phyloP scores from a whole-genome alignment of 2,888 invertebrate species.

The Diaperis boleti region DNA sequence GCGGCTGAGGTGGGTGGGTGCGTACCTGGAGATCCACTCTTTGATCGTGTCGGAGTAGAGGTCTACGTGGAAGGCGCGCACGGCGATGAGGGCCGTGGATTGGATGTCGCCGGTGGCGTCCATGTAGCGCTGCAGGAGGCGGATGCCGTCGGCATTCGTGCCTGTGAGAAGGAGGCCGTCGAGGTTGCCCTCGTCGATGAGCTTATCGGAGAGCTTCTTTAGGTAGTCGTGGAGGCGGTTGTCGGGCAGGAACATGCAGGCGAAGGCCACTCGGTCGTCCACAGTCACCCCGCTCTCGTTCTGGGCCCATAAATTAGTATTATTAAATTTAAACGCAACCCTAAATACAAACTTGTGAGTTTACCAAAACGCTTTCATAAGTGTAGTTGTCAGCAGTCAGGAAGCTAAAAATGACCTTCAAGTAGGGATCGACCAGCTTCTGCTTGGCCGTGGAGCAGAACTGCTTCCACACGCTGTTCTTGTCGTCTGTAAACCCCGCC shows the following conservation, averaged over 20 bases:
- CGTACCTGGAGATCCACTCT: constrained; percentile 72
- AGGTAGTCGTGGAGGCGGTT: constrained; percentile 83
- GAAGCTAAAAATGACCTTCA: constrained; percentile 92
- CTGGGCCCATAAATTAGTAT: constrained; percentile 68
- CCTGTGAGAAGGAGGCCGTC: constrained; percentile 89
- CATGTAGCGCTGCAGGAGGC: constrained; percentile 87
- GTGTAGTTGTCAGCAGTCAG: constrained; percentile 83
- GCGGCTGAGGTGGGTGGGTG: background rate
- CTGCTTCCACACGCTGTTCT: constrained; percentile 82
- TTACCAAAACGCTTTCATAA: constrained; percentile 82
- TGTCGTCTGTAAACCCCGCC: constrained; percentile 89
- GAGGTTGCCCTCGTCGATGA: constrained; percentile 83
- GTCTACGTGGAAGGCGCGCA: constrained; percentile 81
- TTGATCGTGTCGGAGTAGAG: constrained; percentile 74
- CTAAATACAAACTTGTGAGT: too few species aligned
- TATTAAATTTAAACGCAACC: too few species aligned
- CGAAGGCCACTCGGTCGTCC: constrained; percentile 92
- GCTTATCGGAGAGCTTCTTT: constrained; percentile 75
- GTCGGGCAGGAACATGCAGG: constrained; percentile 88
- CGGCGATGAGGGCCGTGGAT: constrained; percentile 84
- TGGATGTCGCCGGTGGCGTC: constrained; percentile 92
- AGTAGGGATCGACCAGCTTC: constrained; percentile 89
- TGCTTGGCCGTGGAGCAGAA: constrained; percentile 79
- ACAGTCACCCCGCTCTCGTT: constrained; percentile 87
- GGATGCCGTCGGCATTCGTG: constrained; percentile 80